phyloP scores from a whole-genome alignment of 2,888 invertebrate genomes.

The Cyclophora punctaria region DNA sequence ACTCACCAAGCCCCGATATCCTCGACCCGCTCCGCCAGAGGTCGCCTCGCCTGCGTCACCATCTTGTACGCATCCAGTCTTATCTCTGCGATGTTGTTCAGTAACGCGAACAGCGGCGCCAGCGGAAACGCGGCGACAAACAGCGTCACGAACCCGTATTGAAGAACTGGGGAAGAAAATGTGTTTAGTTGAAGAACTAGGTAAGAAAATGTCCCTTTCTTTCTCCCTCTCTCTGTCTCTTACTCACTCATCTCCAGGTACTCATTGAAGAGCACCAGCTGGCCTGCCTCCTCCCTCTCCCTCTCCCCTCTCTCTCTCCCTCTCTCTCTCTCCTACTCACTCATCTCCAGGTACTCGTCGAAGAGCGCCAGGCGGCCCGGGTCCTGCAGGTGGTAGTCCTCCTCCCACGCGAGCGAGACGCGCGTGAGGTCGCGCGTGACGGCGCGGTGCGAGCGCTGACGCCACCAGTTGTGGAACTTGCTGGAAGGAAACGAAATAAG shows the following conservation, averaged over 20 bases:
- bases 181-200: neutral
- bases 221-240: too few relatives aligned
- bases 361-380: constrained; percentile 92
- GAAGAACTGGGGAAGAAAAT: constrained; percentile 80
- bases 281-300: constrained; percentile 82
- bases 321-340: constrained; percentile 67
- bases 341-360: constrained; percentile 98
- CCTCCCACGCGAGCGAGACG: constrained; percentile 91
- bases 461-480: constrained; percentile 93
- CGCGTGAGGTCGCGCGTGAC: constrained; percentile 83
- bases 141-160: constrained; percentile 97
- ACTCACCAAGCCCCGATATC: constrained; percentile 90
- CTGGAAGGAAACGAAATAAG: constrained; percentile 43
- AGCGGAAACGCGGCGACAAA: constrained; percentile 98
- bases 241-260: too few relatives aligned
- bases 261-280: constrained; percentile 71
- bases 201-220: too few relatives aligned
- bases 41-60: constrained; percentile 93
- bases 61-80: constrained; percentile 96
- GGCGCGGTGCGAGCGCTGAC: constrained; percentile 83
- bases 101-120: constrained; percentile 94
- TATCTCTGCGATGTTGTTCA: constrained; percentile 97
- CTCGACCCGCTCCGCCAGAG: constrained; percentile 91
- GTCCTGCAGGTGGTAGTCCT: constrained; percentile 94
- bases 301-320: too few relatives aligned